Conservation (phyloP, 2,888 invertebrate genomes). For the Cyrtodaria siliqua region DNA sequence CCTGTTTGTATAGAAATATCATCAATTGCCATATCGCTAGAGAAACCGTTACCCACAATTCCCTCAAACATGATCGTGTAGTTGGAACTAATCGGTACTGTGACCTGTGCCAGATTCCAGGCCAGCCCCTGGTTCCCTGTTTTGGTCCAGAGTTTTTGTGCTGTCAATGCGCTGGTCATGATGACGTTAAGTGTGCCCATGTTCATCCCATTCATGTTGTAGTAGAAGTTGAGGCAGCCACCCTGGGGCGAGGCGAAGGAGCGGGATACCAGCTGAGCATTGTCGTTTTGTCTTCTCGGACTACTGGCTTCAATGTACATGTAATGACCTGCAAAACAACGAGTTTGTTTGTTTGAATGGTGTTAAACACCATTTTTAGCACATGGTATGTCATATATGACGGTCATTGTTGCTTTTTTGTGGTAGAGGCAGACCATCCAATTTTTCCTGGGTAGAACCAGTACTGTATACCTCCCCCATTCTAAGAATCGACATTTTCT, state of each 20-base stretch:
- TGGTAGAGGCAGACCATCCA: background rate
- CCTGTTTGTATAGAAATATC: conserved; percentile 77
- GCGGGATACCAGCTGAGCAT: conserved; percentile 83
- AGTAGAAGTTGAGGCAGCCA: conserved; percentile 82
- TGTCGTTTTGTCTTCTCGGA: conserved; percentile 88
- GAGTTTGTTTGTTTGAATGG: too few species aligned
- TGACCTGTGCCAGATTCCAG: conserved; percentile 75
- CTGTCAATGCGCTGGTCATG: conserved; percentile 39
- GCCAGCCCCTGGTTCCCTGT: conserved; percentile 68
- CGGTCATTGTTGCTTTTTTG: background rate
- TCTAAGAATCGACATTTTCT: too few species aligned
- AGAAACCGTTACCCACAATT: conserved; percentile 71
- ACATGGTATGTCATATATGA: too few species aligned
- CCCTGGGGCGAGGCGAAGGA: conserved; percentile 60
- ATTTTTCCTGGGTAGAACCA: background rate
- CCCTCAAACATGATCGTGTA: conserved; percentile 80
- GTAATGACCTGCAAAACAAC: conserved; percentile 73
- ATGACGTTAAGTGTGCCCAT: conserved; percentile 79
- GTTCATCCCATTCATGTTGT: conserved; percentile 79
- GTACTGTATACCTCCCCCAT: too few species aligned
- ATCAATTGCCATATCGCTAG: conserved; percentile 82
- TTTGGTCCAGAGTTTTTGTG: conserved; percentile 61
- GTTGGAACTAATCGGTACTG: conserved; percentile 54
- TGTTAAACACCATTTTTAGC: too few species aligned
- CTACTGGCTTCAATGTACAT: conserved; percentile 86